A percentile compares a stretch with the other conserved stretches of the same genome.
These are phyloP conservation scores for Euglossa dilemma DNA, from an alignment of 1,140 invertebrate species.

Conservation along the genomic window DNA sequence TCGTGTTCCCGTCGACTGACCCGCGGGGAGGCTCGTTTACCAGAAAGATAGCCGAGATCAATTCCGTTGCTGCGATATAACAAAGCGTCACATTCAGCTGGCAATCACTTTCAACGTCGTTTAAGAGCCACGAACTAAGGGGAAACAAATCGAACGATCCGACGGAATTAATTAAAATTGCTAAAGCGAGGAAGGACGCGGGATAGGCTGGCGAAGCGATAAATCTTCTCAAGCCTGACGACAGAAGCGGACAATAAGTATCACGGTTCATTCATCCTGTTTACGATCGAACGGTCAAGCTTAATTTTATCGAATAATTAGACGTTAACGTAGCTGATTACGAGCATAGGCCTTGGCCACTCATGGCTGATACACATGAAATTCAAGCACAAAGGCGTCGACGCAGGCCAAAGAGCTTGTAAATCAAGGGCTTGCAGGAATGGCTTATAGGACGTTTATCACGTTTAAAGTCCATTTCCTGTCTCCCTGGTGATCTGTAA, in stretches of 20 bases:
- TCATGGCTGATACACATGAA: background rate
- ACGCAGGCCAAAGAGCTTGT: slow-evolving; percentile 4
- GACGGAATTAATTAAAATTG: slow-evolving; percentile 8
- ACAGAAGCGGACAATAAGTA: background rate
- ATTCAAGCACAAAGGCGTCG: slow-evolving; percentile 12
- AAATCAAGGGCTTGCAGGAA: slow-evolving; percentile 14
- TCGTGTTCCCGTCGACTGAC: no score
- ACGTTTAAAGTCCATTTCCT: slow-evolving; percentile 29
- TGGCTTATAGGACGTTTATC: slow-evolving; percentile 11
- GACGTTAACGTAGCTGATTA: slow-evolving; percentile 20
- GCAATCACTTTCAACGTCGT: background rate
- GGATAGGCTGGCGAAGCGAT: background rate
- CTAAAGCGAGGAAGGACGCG: background rate
- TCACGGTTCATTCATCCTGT: slow-evolving; percentile 10
- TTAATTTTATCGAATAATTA: slow-evolving; percentile 49
- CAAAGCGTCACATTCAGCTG: no score
- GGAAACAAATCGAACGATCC: background rate
- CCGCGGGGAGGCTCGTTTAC: no score
- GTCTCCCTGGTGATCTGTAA: slow-evolving; percentile 13
- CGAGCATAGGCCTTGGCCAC: slow-evolving; percentile 10
- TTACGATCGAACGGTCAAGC: slow-evolving; percentile 22
- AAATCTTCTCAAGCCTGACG: slow-evolving; percentile 6
- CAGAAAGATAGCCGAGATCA: no score
- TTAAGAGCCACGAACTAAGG: background rate
- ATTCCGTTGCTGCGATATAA: no score